A percentile compares a stretch with the other conserved stretches of the same genome.
These are phyloP conservation scores for Parotocinclus haroldoi DNA, from an alignment of 2,797 vertebrate species.

Conservation along the genomic window DNA sequence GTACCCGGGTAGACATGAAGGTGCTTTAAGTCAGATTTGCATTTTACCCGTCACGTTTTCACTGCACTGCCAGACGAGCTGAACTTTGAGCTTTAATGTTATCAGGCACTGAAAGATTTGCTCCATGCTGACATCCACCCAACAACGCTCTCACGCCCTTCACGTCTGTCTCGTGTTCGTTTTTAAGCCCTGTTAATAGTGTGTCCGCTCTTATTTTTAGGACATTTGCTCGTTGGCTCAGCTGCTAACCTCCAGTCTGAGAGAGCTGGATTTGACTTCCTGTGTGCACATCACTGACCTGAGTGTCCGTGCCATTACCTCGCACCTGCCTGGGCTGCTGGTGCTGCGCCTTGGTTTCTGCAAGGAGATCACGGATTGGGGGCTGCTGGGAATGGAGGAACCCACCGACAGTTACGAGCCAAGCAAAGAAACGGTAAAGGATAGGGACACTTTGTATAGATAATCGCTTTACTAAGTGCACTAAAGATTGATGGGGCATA, in stretches of 20 bases:
- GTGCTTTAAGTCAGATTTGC: too few species aligned
- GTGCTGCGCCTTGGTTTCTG: slow-evolving; percentile 77
- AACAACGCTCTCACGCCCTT: too few species aligned
- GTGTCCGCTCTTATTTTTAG: slow-evolving; percentile 45
- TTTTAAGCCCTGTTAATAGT: neutral
- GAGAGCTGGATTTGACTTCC: slow-evolving; percentile 76
- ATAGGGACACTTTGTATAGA: neutral
- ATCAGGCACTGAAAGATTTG: too few species aligned
- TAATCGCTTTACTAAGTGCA: too few species aligned
- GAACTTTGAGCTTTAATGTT: too few species aligned
- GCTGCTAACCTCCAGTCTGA: slow-evolving; percentile 63
- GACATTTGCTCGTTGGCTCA: slow-evolving; percentile 71
- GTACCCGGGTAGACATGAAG: too few species aligned
- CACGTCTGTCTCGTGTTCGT: too few species aligned
- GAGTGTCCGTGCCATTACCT: slow-evolving; percentile 69
- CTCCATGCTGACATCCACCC: too few species aligned
- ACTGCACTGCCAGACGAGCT: too few species aligned
- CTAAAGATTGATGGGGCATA: too few species aligned
- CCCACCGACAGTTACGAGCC: slow-evolving; percentile 51
- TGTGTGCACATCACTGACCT: slow-evolving; percentile 74
- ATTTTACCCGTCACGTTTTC: too few species aligned
- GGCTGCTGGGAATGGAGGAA: slow-evolving; percentile 74
- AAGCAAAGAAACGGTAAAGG: slow-evolving; percentile 57
- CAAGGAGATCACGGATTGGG: slow-evolving; percentile 79
- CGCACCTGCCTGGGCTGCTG: slow-evolving; percentile 63